Evolutionary conservation across 2,888 invertebrate species (phyloP).

Genomic region (Phortica okadai): DNA sequence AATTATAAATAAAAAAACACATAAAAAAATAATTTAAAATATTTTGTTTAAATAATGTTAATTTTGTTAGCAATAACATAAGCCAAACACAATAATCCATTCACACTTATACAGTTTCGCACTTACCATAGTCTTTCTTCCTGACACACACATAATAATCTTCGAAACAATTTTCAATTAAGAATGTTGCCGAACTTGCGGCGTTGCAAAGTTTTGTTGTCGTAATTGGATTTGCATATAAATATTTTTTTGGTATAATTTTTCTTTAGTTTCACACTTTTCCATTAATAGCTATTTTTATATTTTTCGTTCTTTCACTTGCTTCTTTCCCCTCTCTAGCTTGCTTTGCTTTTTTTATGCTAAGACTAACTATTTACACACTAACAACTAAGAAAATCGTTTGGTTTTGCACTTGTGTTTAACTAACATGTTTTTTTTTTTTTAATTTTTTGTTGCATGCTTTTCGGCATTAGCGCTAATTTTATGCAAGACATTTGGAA

Average conservation of each 20-base stretch:
- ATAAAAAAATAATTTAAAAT: too few species aligned
- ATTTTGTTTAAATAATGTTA: too few species aligned
- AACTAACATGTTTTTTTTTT: constrained; percentile 13
- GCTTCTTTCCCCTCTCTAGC: not conserved
- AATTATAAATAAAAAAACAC: too few species aligned
- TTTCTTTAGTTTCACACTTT: not conserved
- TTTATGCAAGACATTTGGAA: constrained; percentile 13
- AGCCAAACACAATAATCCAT: too few species aligned
- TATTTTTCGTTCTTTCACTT: not conserved
- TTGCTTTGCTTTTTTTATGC: not conserved
- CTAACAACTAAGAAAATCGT: constrained; percentile 28
- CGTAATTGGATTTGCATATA: not conserved
- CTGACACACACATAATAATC: not conserved
- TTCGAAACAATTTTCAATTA: not conserved
- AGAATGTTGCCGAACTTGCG: not conserved
- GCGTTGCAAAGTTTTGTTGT: not conserved
- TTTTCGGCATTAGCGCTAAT: constrained; percentile 42
- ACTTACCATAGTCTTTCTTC: not conserved
- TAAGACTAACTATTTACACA: constrained; percentile 28
- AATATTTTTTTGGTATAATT: constrained; percentile 14
- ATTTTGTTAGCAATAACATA: too few species aligned
- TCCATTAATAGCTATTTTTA: not conserved
- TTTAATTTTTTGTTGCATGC: constrained; percentile 44
- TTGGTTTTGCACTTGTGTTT: constrained; percentile 28
- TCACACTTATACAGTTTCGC: not conserved